Evolutionary conservation across 2,113 vertebrate species (phyloP).

Genomic region (Lucifuga dentata): DNA sequence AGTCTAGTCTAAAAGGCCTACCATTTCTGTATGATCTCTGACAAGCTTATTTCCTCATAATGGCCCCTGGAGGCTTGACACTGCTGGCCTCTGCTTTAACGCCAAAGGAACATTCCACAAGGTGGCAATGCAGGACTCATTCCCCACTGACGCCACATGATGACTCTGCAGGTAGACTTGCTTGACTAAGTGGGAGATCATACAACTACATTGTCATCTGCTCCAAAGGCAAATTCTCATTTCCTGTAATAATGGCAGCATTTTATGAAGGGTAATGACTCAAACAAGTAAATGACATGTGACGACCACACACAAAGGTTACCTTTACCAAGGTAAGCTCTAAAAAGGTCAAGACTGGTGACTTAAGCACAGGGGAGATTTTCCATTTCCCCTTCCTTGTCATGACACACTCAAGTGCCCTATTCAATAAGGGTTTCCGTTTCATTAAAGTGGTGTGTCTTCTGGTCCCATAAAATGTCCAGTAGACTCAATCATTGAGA

Average conservation of each 20-base stretch:
- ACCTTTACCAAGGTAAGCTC: slow-evolving; percentile 50
- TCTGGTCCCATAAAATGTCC: slow-evolving; percentile 4
- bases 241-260: slow-evolving; percentile 66
- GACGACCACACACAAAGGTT: slow-evolving; percentile 52
- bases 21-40: slow-evolving; percentile 64
- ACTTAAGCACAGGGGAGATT: slow-evolving; percentile 40
- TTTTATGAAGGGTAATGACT: slow-evolving; percentile 59
- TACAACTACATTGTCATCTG: slow-evolving; percentile 46
- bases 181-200: slow-evolving; percentile 57
- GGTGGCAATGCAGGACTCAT: slow-evolving; percentile 75
- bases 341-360: slow-evolving; percentile 45
- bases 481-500: slow-evolving; percentile 28
- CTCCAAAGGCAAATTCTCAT: slow-evolving; percentile 59
- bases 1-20: slow-evolving; percentile 48
- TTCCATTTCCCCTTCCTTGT: slow-evolving; percentile 60
- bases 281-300: slow-evolving; percentile 57
- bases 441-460: slow-evolving; percentile 51
- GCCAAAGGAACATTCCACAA: slow-evolving; percentile 71
- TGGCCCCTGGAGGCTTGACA: slow-evolving; percentile 66
- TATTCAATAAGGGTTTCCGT: slow-evolving; percentile 38
- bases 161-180: slow-evolving; percentile 72
- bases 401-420: slow-evolving; percentile 56
- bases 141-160: slow-evolving; percentile 59
- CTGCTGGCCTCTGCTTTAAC: slow-evolving; percentile 8
- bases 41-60: slow-evolving; percentile 48